Evolutionary conservation across 2,888 invertebrate genomes (phyloP), one percentile per base, ranked within the genome.

Genomic region (Chymomyza procnemis): DNA sequence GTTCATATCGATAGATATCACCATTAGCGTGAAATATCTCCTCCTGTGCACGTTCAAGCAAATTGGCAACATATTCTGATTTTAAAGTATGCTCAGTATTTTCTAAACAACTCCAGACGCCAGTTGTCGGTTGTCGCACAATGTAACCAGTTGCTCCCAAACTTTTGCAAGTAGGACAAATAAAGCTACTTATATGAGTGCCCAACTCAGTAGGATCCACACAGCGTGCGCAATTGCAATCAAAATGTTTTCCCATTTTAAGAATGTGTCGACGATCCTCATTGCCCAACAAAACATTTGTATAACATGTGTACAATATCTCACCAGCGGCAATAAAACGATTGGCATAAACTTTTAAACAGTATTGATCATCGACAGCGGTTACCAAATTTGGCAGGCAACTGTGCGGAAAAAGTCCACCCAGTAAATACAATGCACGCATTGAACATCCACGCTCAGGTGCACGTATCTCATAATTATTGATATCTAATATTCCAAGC

Each of bases 401-500:
- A 80, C 95, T 93, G 86, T 96, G 96, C 0, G 95, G 93, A 91
- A 96, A 92, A 6, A 96, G 89, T 0, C 95, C 93, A 0, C 95
- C 94, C 71, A 93, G 92, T 9, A 93, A 89, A 87, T 94, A 96
- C n/a, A 96, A 89, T n/a, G 94, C 96, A 56, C 95, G 92, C 67
- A 95, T 89, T 48, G 90, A 83, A 4, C 88, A 83, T 2, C 86
- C 83, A 1, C 56, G 14, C 56, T 90, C 90, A 0, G 94, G 93
- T 3, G 90, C 90, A 6, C 90, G 92, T 12, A 96, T 92, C 89
- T 96, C 96, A 85, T 95, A 96, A 50, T 94, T 93, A 89, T 96
- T 96, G 0, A 96, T 94, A 88, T 96, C 96, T 21, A 95, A 92
- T 21, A 95, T 93, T 0, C 94, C 95, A 73, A 95, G 94, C 22